Conservation (phyloP, 30 jellyfish, hydroid and myxozoan genomes). For the Turritopsis dohrnii region DNA sequence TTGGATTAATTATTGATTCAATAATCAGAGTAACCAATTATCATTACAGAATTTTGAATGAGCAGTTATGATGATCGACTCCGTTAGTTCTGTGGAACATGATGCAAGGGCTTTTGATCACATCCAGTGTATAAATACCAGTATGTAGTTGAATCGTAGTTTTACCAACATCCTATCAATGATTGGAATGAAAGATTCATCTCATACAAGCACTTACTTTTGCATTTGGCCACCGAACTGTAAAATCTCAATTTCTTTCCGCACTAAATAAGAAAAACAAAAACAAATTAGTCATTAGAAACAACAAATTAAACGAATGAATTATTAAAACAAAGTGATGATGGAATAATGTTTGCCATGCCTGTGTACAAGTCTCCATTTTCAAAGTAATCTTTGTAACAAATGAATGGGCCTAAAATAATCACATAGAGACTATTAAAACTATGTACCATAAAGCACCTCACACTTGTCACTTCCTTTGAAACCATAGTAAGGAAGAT, state of each 20-base stretch:
- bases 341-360: conserved; percentile 17
- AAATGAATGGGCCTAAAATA: conserved; percentile 62
- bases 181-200: not conserved
- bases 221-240: conserved; percentile 76
- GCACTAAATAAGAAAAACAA: conserved; percentile 42
- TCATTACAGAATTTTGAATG: no score
- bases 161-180: no score
- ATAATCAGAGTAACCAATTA: not conserved
- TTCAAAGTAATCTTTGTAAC: conserved; percentile 77
- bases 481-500: no score
- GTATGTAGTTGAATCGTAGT: no score
- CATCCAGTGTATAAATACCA: no score
- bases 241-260: conserved; percentile 84
- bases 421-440: no score
- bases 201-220: conserved; percentile 41
- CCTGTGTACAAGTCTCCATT: conserved; percentile 88
- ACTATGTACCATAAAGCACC: no score
- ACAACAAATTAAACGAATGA: not conserved
- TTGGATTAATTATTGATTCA: no score
- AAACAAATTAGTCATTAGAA: no score
- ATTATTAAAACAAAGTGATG: not conserved
- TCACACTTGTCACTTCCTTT: no score
- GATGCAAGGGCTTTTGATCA: no score
- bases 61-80: no score
- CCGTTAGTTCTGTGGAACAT: conserved; percentile 3